Evolutionary conservation across 2,797 vertebrate species (phyloP).

Genomic region (Steatocranus sp.): DNA sequence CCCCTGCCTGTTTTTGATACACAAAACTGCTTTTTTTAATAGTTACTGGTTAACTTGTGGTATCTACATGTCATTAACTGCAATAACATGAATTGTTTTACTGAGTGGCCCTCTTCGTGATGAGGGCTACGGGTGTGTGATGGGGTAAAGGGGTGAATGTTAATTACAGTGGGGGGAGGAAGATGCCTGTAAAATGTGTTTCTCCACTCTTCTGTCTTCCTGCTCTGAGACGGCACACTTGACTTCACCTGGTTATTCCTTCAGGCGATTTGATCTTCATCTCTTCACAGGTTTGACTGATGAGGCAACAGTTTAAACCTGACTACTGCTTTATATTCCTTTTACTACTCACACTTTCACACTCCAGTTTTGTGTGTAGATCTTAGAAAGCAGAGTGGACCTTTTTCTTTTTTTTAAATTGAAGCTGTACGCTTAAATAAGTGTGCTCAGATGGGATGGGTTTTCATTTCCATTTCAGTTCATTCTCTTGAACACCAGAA

Average conservation of each 20-base stretch:
- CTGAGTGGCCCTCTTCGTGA: slow-evolving; percentile 12
- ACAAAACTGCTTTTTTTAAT: slow-evolving; percentile 11
- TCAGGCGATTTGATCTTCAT: background rate
- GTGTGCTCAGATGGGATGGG: background rate
- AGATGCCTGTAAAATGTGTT: slow-evolving; percentile 6
- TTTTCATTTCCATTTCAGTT: background rate
- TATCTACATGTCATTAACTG: slow-evolving; percentile 43
- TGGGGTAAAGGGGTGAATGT: slow-evolving; percentile 22
- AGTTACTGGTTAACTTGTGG: slow-evolving; percentile 13
- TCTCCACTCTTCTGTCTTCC: background rate
- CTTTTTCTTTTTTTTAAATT: background rate
- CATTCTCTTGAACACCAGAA: background rate
- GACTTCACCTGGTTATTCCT: background rate
- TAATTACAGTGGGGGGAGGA: background rate
- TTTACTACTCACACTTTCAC: background rate
- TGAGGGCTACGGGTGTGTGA: slow-evolving; percentile 16
- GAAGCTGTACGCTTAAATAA: slow-evolving; percentile 9
- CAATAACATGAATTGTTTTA: slow-evolving; percentile 50
- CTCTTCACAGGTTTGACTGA: background rate
- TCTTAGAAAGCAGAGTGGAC: slow-evolving; percentile 8
- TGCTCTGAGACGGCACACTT: background rate
- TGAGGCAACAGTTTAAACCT: background rate
- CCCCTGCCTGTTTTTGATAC: slow-evolving; percentile 14
- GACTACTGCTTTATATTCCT: background rate
- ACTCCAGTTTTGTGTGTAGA: background rate